Conservation (phyloP, 1,140 invertebrate genomes). For the Apis florea region DNA sequence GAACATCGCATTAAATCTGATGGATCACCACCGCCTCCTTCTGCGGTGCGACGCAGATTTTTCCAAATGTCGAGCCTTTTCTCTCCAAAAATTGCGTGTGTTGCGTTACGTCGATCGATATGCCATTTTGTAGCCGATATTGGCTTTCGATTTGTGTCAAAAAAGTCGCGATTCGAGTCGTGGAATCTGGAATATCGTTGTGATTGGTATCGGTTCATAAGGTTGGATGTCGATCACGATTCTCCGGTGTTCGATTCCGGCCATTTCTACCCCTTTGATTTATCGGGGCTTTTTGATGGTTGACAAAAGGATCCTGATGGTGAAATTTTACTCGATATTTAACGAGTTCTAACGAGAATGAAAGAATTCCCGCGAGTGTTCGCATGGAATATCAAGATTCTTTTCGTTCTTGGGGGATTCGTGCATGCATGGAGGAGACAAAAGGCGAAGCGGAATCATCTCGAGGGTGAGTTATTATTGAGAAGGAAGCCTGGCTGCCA, state of each 20-base stretch:
- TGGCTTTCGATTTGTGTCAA: slow-evolving; percentile 23
- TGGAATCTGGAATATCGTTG: neutral
- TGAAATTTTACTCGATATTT: neutral
- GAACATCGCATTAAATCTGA: slow-evolving; percentile 39
- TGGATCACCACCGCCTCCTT: neutral
- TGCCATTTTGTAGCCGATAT: neutral
- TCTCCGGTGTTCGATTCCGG: neutral
- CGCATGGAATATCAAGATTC: neutral
- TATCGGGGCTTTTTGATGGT: neutral
- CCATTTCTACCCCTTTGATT: neutral
- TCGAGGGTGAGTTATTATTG: neutral
- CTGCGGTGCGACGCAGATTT: neutral
- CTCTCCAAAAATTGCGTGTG: no score
- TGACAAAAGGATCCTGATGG: neutral
- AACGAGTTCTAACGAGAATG: neutral
- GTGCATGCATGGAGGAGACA: neutral
- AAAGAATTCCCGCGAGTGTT: no score
- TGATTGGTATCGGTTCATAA: neutral
- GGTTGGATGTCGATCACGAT: neutral
- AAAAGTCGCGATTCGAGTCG: slow-evolving; percentile 9
- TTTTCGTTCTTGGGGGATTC: neutral
- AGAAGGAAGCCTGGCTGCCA: neutral
- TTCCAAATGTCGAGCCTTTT: no score
- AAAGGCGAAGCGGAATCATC: neutral
- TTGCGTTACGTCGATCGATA: neutral